A percentile compares a stretch with the other conserved stretches of the same genome.
phyloP scores from a whole-genome alignment of 2,113 vertebrate genomes.

The Sitta europaea region DNA sequence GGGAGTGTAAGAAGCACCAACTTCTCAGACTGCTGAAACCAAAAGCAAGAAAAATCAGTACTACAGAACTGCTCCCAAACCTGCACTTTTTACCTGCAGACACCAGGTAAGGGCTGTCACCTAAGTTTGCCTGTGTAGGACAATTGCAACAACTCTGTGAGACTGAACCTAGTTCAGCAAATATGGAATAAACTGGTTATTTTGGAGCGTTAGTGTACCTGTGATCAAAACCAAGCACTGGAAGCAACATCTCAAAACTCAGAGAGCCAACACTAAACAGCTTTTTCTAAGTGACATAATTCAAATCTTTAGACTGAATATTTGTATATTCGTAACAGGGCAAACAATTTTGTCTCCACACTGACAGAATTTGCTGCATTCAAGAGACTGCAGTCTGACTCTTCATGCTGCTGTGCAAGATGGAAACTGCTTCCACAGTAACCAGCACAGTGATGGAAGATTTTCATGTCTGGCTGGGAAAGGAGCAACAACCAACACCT shows the following conservation, averaged over 20 bases:
- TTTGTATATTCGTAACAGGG: fast-evolving
- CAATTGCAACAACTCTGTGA: background rate
- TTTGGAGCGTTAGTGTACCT: background rate
- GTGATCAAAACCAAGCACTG: background rate
- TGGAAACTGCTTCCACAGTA: slow-evolving; percentile 20
- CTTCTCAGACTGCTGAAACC: background rate
- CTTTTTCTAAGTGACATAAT: background rate
- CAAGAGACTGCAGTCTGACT: slow-evolving; percentile 32
- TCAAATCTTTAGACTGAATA: background rate
- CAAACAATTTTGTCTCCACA: background rate
- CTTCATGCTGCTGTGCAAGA: background rate
- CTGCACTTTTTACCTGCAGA: background rate
- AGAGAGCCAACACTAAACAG: background rate
- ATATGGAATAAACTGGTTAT: background rate
- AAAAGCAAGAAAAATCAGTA: background rate
- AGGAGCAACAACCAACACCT: background rate
- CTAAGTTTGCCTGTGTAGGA: background rate
- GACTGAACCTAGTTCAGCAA: background rate
- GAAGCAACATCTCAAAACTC: background rate
- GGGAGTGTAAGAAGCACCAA: background rate
- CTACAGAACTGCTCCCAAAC: background rate
- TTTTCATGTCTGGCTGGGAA: background rate
- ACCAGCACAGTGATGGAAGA: background rate
- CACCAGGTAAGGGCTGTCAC: background rate
- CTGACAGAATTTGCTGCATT: slow-evolving; percentile 19